phyloP scores from a whole-genome alignment of 2,888 invertebrate species.

The Trachelus troglodyta region DNA sequence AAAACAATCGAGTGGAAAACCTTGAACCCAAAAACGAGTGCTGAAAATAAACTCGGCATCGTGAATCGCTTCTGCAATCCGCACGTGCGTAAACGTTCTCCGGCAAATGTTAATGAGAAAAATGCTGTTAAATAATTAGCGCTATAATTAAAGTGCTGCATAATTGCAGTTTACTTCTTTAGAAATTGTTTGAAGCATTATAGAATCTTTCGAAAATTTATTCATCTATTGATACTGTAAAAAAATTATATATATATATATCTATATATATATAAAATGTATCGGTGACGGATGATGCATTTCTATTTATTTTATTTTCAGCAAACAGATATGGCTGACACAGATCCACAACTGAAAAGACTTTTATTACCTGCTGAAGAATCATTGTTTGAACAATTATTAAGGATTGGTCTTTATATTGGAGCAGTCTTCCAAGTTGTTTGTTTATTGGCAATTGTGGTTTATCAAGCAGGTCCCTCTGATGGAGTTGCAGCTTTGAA shows the following conservation, averaged over 20 bases:
- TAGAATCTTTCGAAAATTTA: background rate
- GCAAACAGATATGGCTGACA: conserved; percentile 50
- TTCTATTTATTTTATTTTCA: background rate
- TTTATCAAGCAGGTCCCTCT: conserved; percentile 65
- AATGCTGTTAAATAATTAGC: background rate
- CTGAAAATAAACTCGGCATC: conserved; percentile 17
- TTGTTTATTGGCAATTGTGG: conserved; percentile 85
- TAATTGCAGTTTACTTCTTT: background rate
- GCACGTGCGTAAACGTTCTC: background rate
- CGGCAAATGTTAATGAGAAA: background rate
- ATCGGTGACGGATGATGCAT: background rate
- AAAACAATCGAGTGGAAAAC: conserved; percentile 27
- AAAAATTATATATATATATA: background rate
- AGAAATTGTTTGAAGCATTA: background rate
- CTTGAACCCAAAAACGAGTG: conserved; percentile 27
- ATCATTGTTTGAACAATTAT: conserved; percentile 57
- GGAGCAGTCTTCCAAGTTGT: conserved; percentile 90
- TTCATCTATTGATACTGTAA: background rate
- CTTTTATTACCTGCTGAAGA: conserved; percentile 61
- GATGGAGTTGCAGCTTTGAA: conserved; percentile 59
- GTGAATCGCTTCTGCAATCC: conserved; percentile 5
- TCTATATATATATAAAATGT: background rate
- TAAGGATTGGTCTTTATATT: conserved; percentile 77
- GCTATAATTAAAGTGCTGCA: background rate
- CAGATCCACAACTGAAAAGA: conserved; percentile 59